Base-by-base conservation (phyloP, 2,113 vertebrate genomes). In the Anoura caudifer region DNA sequence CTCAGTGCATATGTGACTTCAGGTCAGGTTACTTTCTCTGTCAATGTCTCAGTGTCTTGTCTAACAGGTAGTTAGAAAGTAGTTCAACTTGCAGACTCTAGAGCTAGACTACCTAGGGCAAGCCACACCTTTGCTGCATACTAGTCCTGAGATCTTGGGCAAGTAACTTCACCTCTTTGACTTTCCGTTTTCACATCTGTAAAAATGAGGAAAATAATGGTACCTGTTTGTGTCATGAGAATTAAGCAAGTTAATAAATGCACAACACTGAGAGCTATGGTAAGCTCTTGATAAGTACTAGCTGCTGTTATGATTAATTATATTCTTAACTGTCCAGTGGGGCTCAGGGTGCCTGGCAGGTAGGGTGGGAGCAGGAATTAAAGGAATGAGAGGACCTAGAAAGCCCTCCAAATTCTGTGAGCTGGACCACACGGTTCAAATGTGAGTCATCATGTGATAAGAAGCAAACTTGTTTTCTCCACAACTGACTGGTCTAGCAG, bases 121-220 rank as follows among this genome's bases (percentile, higher is more conserved):
- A 83, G 36, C n/a, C 45, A 7, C 43, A 4, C 26, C 19, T 91
- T 94, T 93, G 47, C 31, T 38, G 8, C 54, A 22, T 15, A 28
- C 24, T 72, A 47, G 52, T 59, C 61, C 33, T 92, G 17, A 59
- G 76, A 92, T 52, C 75, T 63, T 92, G 36, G 56, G 33, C 84
- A 95, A 87, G 28, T 59, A 70, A 94, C 52, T 91, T 81, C 36
- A 81, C 12, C 65, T 88, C 86, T 96, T 88, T 84, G 47, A 92
- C 43, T 56, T 93, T 86, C n/a, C 38, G 36, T 50, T 67, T 94
- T 63, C 36, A 47, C 45, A 80, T 50, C 31, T 93, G 28, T 45
- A 82, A 96, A 95, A 95, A 65, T 61, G 43, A 38, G 13, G 47
- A 17, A 63, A 92, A 83, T 70, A 69, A 67, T 43, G 50, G 45